These are phyloP conservation scores for Labroides dimidiatus DNA, from an alignment of 2,797 vertebrate genomes.

Conservation along the genomic window DNA sequence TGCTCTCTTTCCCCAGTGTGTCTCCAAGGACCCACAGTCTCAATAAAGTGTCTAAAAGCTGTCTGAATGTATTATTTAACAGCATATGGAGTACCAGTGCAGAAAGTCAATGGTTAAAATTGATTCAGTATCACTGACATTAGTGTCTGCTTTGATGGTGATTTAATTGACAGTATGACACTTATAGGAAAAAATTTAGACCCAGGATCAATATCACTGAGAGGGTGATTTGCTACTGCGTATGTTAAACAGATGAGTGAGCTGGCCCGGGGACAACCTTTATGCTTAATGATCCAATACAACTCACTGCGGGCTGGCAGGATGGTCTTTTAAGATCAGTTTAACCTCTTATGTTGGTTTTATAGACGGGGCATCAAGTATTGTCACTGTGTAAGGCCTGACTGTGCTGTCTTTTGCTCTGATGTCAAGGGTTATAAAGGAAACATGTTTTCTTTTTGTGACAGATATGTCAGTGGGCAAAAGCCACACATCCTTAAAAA, in stretches of 20 bases:
- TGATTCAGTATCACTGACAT: slow-evolving; percentile 48
- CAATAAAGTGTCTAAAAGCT: slow-evolving; percentile 27
- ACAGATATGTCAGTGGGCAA: not conserved
- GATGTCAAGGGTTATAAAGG: not conserved
- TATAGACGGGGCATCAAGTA: not conserved
- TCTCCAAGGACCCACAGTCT: slow-evolving; percentile 31
- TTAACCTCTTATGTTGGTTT: slow-evolving; percentile 11
- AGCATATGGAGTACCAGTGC: slow-evolving; percentile 24
- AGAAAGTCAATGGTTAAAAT: slow-evolving; percentile 60
- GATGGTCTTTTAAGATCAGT: slow-evolving; percentile 33
- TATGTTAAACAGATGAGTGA: slow-evolving; percentile 64
- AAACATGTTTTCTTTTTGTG: slow-evolving; percentile 12
- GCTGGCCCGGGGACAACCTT: slow-evolving; percentile 32
- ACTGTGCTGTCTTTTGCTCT: not conserved
- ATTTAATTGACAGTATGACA: slow-evolving; percentile 63
- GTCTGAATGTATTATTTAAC: slow-evolving; percentile 46
- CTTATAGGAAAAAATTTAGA: slow-evolving; percentile 46
- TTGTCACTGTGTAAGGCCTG: not conserved
- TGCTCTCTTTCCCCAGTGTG: slow-evolving; percentile 11
- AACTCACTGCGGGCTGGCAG: slow-evolving; percentile 25
- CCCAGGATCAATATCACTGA: slow-evolving; percentile 53
- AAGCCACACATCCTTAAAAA: not conserved
- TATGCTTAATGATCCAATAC: slow-evolving; percentile 29
- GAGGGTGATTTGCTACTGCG: slow-evolving; percentile 47
- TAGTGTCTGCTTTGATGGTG: slow-evolving; percentile 48